phyloP scores from a whole-genome alignment of 2,797 vertebrate genomes.

The Petrocephalus sullivani region DNA sequence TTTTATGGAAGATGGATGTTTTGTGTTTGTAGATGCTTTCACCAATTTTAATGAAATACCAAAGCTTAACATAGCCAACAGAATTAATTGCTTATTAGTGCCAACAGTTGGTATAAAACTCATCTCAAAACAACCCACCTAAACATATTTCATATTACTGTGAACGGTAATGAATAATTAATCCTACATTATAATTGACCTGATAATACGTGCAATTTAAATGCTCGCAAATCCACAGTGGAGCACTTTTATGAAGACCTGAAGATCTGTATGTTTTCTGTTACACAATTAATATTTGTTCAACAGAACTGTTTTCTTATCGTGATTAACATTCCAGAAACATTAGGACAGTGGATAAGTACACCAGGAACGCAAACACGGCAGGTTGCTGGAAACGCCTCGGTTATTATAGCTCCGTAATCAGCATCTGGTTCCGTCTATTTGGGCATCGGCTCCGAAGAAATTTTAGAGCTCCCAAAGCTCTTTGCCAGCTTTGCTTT shows the following conservation, averaged over 20 bases:
- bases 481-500: not conserved
- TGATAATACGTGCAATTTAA: not conserved
- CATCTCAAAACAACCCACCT: not conserved
- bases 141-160: not conserved
- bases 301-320: not conserved
- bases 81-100: conserved; percentile 6
- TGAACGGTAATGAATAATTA: not conserved
- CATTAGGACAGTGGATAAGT: not conserved
- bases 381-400: not conserved
- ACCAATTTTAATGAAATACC: not conserved
- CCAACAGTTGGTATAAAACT: not conserved
- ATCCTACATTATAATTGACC: not conserved
- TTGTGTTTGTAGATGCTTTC: not conserved
- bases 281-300: conserved; percentile 5
- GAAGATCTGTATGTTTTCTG: not conserved
- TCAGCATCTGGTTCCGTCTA: not conserved
- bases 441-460: not conserved
- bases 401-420: not conserved
- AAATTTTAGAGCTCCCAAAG: not conserved
- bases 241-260: not conserved
- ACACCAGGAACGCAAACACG: not conserved
- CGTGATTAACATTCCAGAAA: not conserved
- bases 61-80: not conserved
- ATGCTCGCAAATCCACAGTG: not conserved
- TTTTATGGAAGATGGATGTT: not conserved